Evolutionary conservation across 2,888 invertebrate species (phyloP).

Genomic region (Anorthoa munda): DNA sequence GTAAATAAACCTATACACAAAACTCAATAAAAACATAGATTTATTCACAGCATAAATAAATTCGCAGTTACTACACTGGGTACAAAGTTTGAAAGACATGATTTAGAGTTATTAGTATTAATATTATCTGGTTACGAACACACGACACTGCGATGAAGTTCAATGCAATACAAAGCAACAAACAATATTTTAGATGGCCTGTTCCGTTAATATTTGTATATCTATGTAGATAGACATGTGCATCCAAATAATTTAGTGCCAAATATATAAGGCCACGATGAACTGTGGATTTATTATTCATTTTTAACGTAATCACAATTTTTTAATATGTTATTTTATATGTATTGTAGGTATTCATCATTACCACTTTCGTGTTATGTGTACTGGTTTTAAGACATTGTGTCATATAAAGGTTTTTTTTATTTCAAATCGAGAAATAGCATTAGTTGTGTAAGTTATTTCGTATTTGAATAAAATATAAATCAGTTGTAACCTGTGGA

Average conservation of each 20-base stretch:
- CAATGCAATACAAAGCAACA: slow-evolving; percentile 72
- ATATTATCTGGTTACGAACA: slow-evolving; percentile 71
- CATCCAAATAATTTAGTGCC: slow-evolving; percentile 90
- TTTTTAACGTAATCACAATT: slow-evolving; percentile 84
- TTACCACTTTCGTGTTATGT: slow-evolving; percentile 71
- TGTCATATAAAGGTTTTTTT: slow-evolving; percentile 77
- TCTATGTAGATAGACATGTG: slow-evolving; percentile 84
- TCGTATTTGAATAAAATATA: slow-evolving; percentile 71
- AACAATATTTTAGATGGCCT: slow-evolving; percentile 77
- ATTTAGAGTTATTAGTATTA: slow-evolving; percentile 60
- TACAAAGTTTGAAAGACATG: slow-evolving; percentile 54
- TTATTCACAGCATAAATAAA: slow-evolving; percentile 54
- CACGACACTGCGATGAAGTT: slow-evolving; percentile 59
- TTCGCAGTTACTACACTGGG: slow-evolving; percentile 45
- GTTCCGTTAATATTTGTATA: slow-evolving; percentile 77
- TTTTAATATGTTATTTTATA: slow-evolving; percentile 70
- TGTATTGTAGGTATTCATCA: slow-evolving; percentile 71
- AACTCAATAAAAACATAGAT: slow-evolving; percentile 24
- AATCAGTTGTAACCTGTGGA: slow-evolving; percentile 83
- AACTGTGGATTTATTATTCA: slow-evolving; percentile 77
- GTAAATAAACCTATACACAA: slow-evolving; percentile 42
- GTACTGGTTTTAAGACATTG: slow-evolving; percentile 80
- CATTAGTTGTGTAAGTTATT: slow-evolving; percentile 78
- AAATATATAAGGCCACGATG: slow-evolving; percentile 83
- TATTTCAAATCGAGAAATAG: slow-evolving; percentile 74